Evolutionary conservation across 2,797 vertebrate species (phyloP), one percentile per base, ranked within the genome.

Genomic region (Todus mexicanus): DNA sequence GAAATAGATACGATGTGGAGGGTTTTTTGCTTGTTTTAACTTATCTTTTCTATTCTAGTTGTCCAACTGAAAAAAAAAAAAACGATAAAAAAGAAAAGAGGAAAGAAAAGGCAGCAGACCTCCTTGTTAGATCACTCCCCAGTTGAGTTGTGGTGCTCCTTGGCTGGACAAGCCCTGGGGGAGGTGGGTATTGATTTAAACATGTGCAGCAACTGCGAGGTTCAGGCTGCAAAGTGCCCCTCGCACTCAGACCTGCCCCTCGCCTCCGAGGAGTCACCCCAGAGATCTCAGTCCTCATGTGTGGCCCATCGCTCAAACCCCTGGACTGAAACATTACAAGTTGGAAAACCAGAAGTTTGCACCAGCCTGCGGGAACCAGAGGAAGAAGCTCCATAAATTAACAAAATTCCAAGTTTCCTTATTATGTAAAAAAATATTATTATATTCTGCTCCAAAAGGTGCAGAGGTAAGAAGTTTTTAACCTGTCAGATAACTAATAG

Each of bases 101-200:
- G 15, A 22, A 45, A 0, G 1, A 15, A 70, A 56, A 69, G 22
- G 25, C 42, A 78, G 22, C 47, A 85, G 57, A 77, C 53, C 17
- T 69, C 54, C 25, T 4, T 13, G 40, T 42, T 43, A 29, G 25
- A n/a, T 71, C 63, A 35, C 21, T 14, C 45, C 31, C 37, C 1
- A 19, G 19, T 74, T 0, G 0, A 29, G 37, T 27, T 68, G 81
- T 6, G 2, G 47, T 21, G 23, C 68, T 20, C 21, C 51, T 50
- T 40, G 59, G 47, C 68, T 35, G 57, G 42, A 16, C 40, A 27
- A 59, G 29, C 50, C 68, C 74, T 65, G 23, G 16, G 35, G 81
- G 69, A 87, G 35, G 76, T 22, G 47, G 33, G 26, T 88, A 59
- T 60, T 56, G 93, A 66, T 82, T 56, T 33, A 54, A 71, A 26